These are phyloP conservation scores for Dasysyrphus albostriatus DNA, from an alignment of 2,888 invertebrate genomes.

Conservation along the genomic window DNA sequence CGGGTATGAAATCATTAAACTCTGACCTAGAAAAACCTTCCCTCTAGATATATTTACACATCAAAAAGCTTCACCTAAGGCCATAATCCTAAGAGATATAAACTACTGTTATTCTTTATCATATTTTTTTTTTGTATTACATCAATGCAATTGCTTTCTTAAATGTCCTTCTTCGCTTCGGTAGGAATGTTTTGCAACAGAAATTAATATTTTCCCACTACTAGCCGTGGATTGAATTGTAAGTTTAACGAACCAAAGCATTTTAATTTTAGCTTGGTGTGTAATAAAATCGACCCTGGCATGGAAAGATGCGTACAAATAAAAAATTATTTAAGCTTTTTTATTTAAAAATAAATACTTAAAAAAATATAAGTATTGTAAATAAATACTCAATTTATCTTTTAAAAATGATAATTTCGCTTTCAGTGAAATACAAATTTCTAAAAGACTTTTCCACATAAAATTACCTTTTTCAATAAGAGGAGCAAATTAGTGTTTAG, in stretches of 20 bases:
- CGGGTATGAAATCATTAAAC: too few relatives aligned
- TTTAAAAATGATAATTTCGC: too few relatives aligned
- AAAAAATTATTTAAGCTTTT: neutral
- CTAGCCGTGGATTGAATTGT: neutral
- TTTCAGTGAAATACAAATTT: too few relatives aligned
- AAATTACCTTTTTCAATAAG: too few relatives aligned
- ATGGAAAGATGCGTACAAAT: neutral
- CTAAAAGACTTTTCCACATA: too few relatives aligned
- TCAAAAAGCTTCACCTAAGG: neutral
- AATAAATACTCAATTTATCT: too few relatives aligned
- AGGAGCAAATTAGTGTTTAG: too few relatives aligned
- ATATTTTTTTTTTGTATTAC: neutral
- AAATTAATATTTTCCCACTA: neutral
- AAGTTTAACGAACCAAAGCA: conserved; percentile 19
- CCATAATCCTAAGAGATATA: neutral
- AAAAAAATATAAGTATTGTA: neutral
- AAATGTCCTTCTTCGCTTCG: conserved; percentile 8
- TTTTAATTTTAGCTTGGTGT: neutral
- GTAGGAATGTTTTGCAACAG: neutral
- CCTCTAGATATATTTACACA: too few relatives aligned
- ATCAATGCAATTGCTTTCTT: neutral
- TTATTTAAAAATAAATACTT: neutral
- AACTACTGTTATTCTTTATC: neutral
- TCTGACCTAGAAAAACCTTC: too few relatives aligned
- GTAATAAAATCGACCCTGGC: conserved; percentile 17